These are phyloP conservation scores for Lepidocyrtinus sp. DNA, from an alignment of 2,888 invertebrate species.

Conservation along the genomic window DNA sequence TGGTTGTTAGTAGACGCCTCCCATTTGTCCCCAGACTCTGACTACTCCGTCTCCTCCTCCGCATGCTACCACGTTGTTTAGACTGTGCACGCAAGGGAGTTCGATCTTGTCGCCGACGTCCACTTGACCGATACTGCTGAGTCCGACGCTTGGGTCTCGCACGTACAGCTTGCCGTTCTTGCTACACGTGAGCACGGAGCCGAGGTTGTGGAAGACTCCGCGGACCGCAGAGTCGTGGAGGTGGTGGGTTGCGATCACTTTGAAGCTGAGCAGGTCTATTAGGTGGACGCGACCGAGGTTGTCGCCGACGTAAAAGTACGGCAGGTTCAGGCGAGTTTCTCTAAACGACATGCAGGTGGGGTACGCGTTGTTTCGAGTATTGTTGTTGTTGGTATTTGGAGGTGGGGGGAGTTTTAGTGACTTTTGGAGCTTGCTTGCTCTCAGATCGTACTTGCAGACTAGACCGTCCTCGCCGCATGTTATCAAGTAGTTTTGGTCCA, in stretches of 20 bases:
- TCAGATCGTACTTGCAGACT: constrained; percentile 50
- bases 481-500: constrained; percentile 65
- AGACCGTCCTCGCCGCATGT: constrained; percentile 67
- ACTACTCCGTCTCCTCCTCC: constrained; percentile 66
- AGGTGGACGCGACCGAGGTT: constrained; percentile 62
- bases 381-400: background rate
- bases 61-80: constrained; percentile 65
- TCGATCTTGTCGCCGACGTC: constrained; percentile 40
- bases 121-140: constrained; percentile 17
- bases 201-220: constrained; percentile 66
- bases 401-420: constrained; percentile 35
- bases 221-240: constrained; percentile 63
- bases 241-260: constrained; percentile 55
- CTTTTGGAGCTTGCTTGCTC: constrained; percentile 38
- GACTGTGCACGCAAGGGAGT: constrained; percentile 59
- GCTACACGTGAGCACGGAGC: constrained; percentile 63
- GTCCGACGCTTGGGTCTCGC: constrained; percentile 55
- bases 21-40: constrained; percentile 55
- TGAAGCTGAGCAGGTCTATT: constrained; percentile 56
- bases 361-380: too few relatives aligned
- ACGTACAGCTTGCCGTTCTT: constrained; percentile 64
- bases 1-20: background rate
- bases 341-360: constrained; percentile 68
- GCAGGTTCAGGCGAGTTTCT: constrained; percentile 32
- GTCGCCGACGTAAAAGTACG: constrained; percentile 67